Base-by-base conservation (phyloP, 2,113 vertebrate species). In the Toxotes chatareus region DNA sequence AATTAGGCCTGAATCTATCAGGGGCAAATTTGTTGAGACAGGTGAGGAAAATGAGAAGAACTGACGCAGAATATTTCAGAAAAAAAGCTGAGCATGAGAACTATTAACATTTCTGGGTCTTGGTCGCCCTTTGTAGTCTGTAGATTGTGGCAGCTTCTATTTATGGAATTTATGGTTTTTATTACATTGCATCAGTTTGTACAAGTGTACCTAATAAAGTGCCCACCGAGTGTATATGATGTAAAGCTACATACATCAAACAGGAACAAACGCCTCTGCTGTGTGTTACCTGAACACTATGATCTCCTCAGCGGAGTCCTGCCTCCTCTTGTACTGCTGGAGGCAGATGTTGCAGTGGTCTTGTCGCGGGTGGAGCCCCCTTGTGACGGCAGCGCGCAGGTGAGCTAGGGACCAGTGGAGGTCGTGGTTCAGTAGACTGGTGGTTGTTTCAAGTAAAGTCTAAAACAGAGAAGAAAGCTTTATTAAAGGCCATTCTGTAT, bases 341-440 rank as follows among this genome's bases (percentile, higher is more conserved):
- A 98, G 93, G 89, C 98, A 99, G 91, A 99, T 94, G 90, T 96
- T 97, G 85, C 98, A 99, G 88, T 95, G 94, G 91, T 99, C 98
- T 46, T 98, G 97, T 55, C 97, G 96, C 4, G 98, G 98, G 86
- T 97, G 97, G 57, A 99, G 96, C 2, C 97, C 98, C 84, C 94
- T 95, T 27, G 96, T 97, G 86, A 99, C 96, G 0, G 97, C 96
- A 14, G 96, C 95, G 71, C 96, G 97, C 56, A 99, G 94, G 88
- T 99, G 97, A 68, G 96, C 96, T 77, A 99, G 91, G n/a, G 98
- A 99, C 98, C 98, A 99, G 76, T 99, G 98, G 72, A 99, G 97
- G 90, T 99, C 98, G 0, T 97, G 97, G 94, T 99, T 99, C 62
- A 99, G 73, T 56, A 99, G 96, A 83, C 82, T 98, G 0, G 98